phyloP scores from a whole-genome alignment of 2,797 vertebrate species.

The Yasuhikotakia modesta region DNA sequence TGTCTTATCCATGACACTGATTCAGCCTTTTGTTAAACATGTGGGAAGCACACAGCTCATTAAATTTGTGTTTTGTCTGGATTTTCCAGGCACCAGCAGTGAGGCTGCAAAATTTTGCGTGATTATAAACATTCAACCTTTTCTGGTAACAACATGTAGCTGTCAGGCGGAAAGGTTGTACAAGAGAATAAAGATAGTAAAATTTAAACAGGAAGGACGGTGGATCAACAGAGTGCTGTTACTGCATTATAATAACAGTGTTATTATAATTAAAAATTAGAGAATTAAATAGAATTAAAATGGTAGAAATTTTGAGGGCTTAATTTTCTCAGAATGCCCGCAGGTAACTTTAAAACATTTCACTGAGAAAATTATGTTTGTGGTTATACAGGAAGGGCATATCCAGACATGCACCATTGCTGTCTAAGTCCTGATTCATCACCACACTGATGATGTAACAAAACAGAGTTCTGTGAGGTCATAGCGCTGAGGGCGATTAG shows the following conservation, averaged over 20 bases:
- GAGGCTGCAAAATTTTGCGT: conserved; percentile 1
- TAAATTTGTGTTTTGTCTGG: neutral
- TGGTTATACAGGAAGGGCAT: conserved; percentile 1
- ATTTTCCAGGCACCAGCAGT: conserved; percentile 4
- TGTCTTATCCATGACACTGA: conserved; percentile 6
- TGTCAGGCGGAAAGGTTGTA: neutral
- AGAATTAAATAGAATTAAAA: neutral
- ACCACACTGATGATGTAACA: conserved; percentile 62
- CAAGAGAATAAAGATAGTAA: neutral
- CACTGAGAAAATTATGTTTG: neutral
- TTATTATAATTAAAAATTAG: too few species aligned
- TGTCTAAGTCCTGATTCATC: conserved; percentile 49
- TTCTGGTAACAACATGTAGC: neutral
- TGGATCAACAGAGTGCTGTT: neutral
- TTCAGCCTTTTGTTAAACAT: conserved; percentile 14
- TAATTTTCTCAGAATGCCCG: neutral
- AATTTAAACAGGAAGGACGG: neutral
- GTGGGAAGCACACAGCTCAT: conserved; percentile 27
- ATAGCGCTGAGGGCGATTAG: conserved; percentile 9
- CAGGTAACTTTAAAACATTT: neutral
- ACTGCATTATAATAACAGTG: neutral
- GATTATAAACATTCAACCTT: conserved; percentile 16
- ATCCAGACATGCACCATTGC: conserved; percentile 8
- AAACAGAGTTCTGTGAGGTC: conserved; percentile 23
- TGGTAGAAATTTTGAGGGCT: neutral